Evolutionary conservation across 2,888 invertebrate genomes (phyloP).

Genomic region (Lasioglossum malachurum): DNA sequence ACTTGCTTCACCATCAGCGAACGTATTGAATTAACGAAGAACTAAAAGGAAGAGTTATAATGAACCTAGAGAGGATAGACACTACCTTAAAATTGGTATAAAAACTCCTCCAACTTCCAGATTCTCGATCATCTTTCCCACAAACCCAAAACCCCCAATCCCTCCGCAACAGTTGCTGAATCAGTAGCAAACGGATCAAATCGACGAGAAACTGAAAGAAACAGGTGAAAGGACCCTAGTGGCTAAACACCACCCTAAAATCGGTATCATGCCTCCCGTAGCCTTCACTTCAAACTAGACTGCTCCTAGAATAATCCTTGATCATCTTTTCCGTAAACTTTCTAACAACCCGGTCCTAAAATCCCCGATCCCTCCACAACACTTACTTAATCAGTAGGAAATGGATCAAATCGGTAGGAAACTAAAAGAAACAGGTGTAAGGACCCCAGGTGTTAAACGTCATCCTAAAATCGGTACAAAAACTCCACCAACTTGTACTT

Average conservation of each 20-base stretch:
- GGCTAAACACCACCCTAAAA: background rate
- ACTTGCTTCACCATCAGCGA: background rate
- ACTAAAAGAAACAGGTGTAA: no score
- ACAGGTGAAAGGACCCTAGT: no score
- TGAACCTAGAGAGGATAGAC: background rate
- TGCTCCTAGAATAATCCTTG: background rate
- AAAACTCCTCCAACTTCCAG: background rate
- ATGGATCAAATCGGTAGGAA: background rate
- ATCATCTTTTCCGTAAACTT: no score
- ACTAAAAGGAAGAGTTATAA: background rate
- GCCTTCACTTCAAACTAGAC: background rate
- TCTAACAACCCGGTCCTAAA: background rate
- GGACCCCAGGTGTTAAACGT: background rate
- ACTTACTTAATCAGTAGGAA: background rate
- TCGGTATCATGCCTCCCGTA: background rate
- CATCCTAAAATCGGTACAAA: background rate
- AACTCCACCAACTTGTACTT: background rate
- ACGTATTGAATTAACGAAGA: background rate
- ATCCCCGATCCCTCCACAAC: background rate
- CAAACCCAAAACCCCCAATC: no score
- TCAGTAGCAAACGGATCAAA: no score
- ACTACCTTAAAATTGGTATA: background rate
- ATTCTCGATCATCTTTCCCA: no score
- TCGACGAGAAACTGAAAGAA: no score
- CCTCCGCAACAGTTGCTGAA: background rate